Evolutionary conservation across 2,113 vertebrate species (phyloP), one percentile per base, ranked within the genome.

Genomic region (Anthoscopus minutus): DNA sequence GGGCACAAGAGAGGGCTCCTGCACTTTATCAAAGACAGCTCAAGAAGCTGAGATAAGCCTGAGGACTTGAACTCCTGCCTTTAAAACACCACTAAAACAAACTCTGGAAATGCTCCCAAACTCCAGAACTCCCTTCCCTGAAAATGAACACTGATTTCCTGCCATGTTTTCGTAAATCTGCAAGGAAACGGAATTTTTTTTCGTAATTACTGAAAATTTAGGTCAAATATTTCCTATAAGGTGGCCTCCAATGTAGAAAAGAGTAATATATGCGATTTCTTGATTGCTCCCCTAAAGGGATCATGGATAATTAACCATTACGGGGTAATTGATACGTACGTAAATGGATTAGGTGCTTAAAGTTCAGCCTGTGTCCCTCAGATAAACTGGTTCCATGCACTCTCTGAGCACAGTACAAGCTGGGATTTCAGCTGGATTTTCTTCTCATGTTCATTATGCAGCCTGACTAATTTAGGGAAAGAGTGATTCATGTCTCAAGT

Each of bases 301-400:
- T 82, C 47, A 27, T 13, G 31, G 40, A 21, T 86, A 92, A 94
- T 93, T 78, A 78, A 66, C 64, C 48, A 54, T 73, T 83, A 65
- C 9, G 45, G 45, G 35, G 58, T 85, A 93, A 94, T 45, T 80
- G 85, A 88, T 88, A 85, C 6, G 35, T 5, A 62, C 0, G 3
- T 94, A 93, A 94, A 73, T 48, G 67, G 81, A 94, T 95, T 94
- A 94, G 3, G 4, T 5, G 13, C 83, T 87, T 84, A 33, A 61
- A 58, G 89, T 88, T 85, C 89, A 89, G 53, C 19, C 31, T 18
- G 54, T 9, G 1, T 8, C 37, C 15, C 53, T 67, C 30, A 61
- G 81, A 71, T 89, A 77, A 86, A 77, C 47, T 11, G 62, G 50
- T 51, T 66, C 31, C 27, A 15, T 9, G 47, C 15, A 15, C 35